Evolutionary conservation across 2,888 invertebrate species (phyloP).

Genomic region (Archips xylosteana): DNA sequence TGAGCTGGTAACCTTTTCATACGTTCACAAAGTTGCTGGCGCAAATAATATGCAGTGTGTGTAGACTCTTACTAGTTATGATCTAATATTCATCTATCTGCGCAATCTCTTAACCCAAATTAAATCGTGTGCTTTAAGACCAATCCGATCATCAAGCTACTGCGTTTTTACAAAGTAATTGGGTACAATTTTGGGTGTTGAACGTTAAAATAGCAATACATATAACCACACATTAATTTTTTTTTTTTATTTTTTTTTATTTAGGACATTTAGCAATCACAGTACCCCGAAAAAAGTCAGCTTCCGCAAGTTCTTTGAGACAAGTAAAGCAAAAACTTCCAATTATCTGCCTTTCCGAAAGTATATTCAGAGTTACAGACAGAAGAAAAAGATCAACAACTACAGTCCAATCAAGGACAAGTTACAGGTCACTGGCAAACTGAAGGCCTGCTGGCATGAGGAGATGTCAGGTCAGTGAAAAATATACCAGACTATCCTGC

Average conservation of each 20-base stretch:
- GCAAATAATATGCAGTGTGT: background rate
- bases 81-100: too few species aligned
- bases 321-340: constrained; percentile 75
- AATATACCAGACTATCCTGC: too few species aligned
- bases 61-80: too few species aligned
- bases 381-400: constrained; percentile 69
- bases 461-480: constrained; percentile 65
- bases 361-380: constrained; percentile 74
- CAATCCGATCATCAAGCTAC: too few species aligned
- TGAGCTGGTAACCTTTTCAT: background rate
- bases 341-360: constrained; percentile 89
- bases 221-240: background rate
- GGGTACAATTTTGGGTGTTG: background rate
- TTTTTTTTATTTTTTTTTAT: constrained; percentile 39
- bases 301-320: constrained; percentile 78
- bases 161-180: background rate
- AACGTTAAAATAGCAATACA: background rate
- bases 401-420: constrained; percentile 76
- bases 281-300: constrained; percentile 81
- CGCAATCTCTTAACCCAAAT: too few species aligned
- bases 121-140: too few species aligned
- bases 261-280: constrained; percentile 72
- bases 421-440: constrained; percentile 67
- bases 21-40: background rate
- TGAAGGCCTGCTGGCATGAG: constrained; percentile 70